Evolutionary conservation across 1,140 invertebrate genomes (phyloP).

Genomic region (Ceratina japonica): DNA sequence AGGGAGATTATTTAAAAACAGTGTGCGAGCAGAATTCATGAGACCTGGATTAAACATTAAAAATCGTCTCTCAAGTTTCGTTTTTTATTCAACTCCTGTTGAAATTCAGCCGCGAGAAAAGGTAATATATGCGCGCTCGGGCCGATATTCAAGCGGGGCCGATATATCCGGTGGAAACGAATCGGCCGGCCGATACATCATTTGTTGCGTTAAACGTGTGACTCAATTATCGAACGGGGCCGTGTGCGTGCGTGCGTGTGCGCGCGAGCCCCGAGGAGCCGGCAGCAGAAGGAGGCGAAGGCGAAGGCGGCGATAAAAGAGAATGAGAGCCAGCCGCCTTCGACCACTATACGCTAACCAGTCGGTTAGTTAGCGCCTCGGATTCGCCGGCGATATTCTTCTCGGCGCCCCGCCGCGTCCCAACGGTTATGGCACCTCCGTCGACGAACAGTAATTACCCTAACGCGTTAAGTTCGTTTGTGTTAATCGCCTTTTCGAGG

Average conservation of each 20-base stretch:
- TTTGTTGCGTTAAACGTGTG: slow-evolving; percentile 64
- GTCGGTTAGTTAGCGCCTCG: slow-evolving; percentile 64
- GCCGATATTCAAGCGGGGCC: neutral
- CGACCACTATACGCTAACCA: slow-evolving; percentile 50
- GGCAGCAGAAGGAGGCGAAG: slow-evolving; percentile 10
- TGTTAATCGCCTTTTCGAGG: slow-evolving; percentile 60
- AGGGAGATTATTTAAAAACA: too few species aligned
- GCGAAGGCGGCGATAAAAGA: slow-evolving; percentile 54
- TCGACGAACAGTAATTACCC: slow-evolving; percentile 68
- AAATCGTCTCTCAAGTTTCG: too few species aligned
- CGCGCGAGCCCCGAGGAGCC: slow-evolving; percentile 18
- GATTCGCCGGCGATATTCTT: slow-evolving; percentile 59
- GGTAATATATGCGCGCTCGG: neutral
- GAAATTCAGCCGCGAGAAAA: slow-evolving; percentile 41
- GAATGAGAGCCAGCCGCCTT: slow-evolving; percentile 54
- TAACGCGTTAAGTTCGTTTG: slow-evolving; percentile 64
- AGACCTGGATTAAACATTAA: too few species aligned
- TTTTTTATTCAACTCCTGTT: slow-evolving; percentile 38
- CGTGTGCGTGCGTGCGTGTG: neutral
- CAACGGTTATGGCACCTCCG: slow-evolving; percentile 66
- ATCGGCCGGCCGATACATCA: slow-evolving; percentile 66
- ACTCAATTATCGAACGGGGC: slow-evolving; percentile 68
- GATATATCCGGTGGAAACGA: slow-evolving; percentile 70
- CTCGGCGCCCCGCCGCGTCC: slow-evolving; percentile 56
- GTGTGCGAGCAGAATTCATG: too few species aligned